Conservation (phyloP, 1,140 invertebrate species). For the Tetragonula clypearis region DNA sequence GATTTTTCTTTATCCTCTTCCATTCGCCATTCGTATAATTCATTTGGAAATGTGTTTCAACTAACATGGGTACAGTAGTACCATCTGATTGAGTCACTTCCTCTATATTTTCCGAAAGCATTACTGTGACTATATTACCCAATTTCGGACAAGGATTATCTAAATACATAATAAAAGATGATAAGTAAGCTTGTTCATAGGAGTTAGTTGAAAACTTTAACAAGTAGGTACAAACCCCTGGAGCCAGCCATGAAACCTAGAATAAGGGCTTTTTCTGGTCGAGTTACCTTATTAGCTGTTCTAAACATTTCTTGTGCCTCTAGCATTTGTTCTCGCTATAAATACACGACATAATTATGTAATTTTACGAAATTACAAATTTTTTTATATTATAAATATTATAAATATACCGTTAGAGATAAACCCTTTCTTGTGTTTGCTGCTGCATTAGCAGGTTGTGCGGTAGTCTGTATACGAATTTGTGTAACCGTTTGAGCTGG, state of each 20-base stretch:
- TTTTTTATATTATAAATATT: constrained; percentile 24
- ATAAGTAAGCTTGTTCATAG: background rate
- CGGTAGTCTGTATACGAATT: constrained; percentile 82
- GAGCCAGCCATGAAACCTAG: constrained; percentile 99
- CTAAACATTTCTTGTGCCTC: constrained; percentile 99
- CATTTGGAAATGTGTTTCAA: constrained; percentile 98
- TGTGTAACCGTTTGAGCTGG: constrained; percentile 82
- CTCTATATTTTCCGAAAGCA: constrained; percentile 94
- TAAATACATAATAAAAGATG: constrained; percentile 79
- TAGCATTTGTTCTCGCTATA: constrained; percentile 95
- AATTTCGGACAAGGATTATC: constrained; percentile 97
- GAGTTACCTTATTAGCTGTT: constrained; percentile 96
- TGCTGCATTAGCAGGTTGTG: constrained; percentile 80
- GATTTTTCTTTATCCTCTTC: constrained; percentile 94
- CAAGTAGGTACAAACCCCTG: constrained; percentile 84
- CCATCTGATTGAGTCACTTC: constrained; percentile 89
- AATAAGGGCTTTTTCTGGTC: constrained; percentile 98
- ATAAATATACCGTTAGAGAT: constrained; percentile 88
- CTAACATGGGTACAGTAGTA: constrained; percentile 88
- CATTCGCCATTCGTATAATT: constrained; percentile 97
- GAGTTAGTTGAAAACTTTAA: constrained; percentile 4
- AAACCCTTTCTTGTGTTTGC: constrained; percentile 86
- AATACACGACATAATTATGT: constrained; percentile 68
- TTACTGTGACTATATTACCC: constrained; percentile 96
- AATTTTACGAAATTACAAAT: background rate